A percentile compares a stretch with the other conserved stretches of the same genome.
Conservation (phyloP, 2,113 vertebrate species). For the Potamarius usumacintae region DNA sequence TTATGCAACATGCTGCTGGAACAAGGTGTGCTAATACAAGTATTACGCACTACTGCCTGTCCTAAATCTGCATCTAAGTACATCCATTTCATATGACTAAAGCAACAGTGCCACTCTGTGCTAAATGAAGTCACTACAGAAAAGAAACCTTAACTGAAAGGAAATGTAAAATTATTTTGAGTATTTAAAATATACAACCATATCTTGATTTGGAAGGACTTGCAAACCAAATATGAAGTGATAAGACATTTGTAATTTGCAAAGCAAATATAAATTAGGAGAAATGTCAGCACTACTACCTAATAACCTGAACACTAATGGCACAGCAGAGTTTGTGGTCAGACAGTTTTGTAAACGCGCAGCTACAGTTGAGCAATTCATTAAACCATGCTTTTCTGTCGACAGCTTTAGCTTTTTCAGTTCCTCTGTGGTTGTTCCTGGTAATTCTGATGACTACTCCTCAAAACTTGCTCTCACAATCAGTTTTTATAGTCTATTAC, state of each 20-base stretch:
- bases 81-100: neutral
- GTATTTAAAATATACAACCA: neutral
- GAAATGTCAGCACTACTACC: neutral
- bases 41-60: neutral
- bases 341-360: neutral
- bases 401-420: constrained; percentile 7
- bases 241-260: neutral
- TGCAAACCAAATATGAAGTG: neutral
- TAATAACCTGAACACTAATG: too few species aligned
- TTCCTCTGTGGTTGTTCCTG: neutral
- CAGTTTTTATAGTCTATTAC: neutral
- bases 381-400: neutral
- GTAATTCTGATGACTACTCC: neutral
- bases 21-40: neutral
- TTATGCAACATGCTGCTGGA: neutral
- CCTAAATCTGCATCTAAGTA: neutral
- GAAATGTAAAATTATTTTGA: neutral
- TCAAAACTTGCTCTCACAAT: neutral
- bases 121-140: neutral
- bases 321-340: neutral
- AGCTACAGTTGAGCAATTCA: neutral
- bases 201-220: neutral
- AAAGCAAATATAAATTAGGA: neutral
- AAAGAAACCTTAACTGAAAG: neutral
- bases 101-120: constrained; percentile 20